Evolutionary conservation across 2,113 vertebrate species (phyloP).

Genomic region (Corythaeola cristata): DNA sequence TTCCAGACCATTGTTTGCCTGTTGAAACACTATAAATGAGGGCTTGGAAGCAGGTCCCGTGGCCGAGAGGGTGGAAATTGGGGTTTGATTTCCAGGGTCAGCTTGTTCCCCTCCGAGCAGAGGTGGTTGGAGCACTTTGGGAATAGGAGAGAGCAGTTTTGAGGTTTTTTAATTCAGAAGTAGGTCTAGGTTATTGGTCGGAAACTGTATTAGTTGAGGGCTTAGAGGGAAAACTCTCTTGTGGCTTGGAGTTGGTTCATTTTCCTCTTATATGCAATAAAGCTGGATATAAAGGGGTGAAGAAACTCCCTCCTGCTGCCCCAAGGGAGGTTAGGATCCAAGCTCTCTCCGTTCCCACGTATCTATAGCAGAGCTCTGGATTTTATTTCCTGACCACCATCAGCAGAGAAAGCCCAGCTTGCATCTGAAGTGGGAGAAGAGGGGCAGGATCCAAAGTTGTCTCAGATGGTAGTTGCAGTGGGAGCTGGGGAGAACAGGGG

Average conservation of each 20-base stretch:
- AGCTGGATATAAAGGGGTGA: background rate
- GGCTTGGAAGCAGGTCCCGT: background rate
- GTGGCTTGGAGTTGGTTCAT: background rate
- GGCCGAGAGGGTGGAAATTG: background rate
- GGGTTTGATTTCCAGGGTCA: background rate
- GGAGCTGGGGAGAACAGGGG: background rate
- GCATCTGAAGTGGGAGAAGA: background rate
- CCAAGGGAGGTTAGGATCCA: background rate
- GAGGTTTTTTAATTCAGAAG: background rate
- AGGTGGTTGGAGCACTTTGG: background rate
- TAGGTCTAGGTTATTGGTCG: background rate
- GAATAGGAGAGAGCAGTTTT: background rate
- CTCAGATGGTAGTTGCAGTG: background rate
- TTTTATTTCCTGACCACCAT: constrained; percentile 20
- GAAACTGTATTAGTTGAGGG: background rate
- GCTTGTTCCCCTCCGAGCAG: background rate
- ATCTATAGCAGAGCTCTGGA: background rate
- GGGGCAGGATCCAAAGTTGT: background rate
- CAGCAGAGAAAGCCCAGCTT: background rate
- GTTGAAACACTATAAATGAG: background rate
- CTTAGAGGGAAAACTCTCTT: background rate
- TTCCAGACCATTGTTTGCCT: background rate
- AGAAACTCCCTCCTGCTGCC: background rate
- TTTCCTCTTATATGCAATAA: background rate
- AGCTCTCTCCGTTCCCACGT: background rate